Conservation (phyloP, 1,140 invertebrate species). For the Hyphantria cunea region DNA sequence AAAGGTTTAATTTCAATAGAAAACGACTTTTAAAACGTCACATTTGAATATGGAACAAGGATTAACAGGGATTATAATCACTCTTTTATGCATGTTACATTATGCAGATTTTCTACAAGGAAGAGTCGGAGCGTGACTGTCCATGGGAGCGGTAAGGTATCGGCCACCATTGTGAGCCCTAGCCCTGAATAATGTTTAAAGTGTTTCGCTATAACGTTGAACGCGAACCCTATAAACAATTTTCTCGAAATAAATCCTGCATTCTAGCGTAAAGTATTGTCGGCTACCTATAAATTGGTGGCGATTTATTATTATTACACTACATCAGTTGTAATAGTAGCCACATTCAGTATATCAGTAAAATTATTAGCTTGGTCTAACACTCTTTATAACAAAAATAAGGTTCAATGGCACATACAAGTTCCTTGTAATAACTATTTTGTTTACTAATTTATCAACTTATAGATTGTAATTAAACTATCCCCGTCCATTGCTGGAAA, state of each 20-base stretch:
- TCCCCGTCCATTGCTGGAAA: too few species aligned
- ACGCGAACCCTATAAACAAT: slow-evolving; percentile 64
- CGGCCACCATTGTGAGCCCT: slow-evolving; percentile 38
- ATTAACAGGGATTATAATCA: slow-evolving; percentile 48
- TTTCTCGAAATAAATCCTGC: slow-evolving; percentile 67
- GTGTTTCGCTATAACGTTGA: slow-evolving; percentile 47
- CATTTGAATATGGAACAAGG: neutral
- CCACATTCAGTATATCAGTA: too few species aligned
- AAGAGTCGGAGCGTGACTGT: slow-evolving; percentile 68
- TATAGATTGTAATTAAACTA: too few species aligned
- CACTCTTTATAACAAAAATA: too few species aligned
- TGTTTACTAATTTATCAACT: too few species aligned
- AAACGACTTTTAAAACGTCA: too few species aligned
- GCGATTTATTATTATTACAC: too few species aligned
- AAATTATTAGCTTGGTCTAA: too few species aligned
- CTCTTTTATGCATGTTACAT: slow-evolving; percentile 35
- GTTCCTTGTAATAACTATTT: too few species aligned
- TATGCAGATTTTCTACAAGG: slow-evolving; percentile 61
- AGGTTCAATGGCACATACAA: too few species aligned
- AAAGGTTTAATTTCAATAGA: too few species aligned
- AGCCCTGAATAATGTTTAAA: slow-evolving; percentile 63
- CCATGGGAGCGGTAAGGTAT: slow-evolving; percentile 48
- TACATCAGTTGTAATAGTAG: too few species aligned
- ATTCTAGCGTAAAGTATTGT: slow-evolving; percentile 36
- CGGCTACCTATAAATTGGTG: slow-evolving; percentile 34